Evolutionary conservation across 2,888 invertebrate genomes (phyloP).

Genomic region (Stegophylla sp.): DNA sequence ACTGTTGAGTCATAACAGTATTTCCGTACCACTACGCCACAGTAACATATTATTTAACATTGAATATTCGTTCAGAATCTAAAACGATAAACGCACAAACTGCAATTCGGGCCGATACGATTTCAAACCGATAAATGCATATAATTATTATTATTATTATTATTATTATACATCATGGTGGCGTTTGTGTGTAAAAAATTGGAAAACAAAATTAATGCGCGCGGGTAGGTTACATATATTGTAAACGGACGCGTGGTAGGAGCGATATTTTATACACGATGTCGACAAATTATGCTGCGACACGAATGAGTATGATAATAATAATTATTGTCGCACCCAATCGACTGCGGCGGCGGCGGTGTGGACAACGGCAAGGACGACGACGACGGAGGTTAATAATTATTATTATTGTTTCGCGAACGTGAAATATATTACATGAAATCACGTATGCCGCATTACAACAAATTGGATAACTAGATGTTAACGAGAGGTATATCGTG

Average conservation of each 20-base stretch:
- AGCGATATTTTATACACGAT: background rate
- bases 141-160: too few relatives aligned
- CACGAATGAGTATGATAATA: background rate
- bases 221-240: too few relatives aligned
- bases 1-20: too few relatives aligned
- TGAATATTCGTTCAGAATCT: too few relatives aligned
- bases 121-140: too few relatives aligned
- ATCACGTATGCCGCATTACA: background rate
- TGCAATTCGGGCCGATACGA: too few relatives aligned
- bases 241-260: background rate
- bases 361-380: background rate
- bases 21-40: too few relatives aligned
- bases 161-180: too few relatives aligned
- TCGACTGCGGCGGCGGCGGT: background rate
- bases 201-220: too few relatives aligned
- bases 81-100: too few relatives aligned
- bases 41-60: too few relatives aligned
- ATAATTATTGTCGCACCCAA: background rate
- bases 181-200: too few relatives aligned
- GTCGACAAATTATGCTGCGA: background rate
- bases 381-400: background rate
- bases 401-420: background rate
- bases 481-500: constrained; percentile 14
- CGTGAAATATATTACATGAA: background rate
- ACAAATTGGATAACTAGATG: constrained; percentile 8